These are phyloP conservation scores for Scaptomyza flava DNA, from an alignment of 2,888 invertebrate genomes.

Conservation along the genomic window DNA sequence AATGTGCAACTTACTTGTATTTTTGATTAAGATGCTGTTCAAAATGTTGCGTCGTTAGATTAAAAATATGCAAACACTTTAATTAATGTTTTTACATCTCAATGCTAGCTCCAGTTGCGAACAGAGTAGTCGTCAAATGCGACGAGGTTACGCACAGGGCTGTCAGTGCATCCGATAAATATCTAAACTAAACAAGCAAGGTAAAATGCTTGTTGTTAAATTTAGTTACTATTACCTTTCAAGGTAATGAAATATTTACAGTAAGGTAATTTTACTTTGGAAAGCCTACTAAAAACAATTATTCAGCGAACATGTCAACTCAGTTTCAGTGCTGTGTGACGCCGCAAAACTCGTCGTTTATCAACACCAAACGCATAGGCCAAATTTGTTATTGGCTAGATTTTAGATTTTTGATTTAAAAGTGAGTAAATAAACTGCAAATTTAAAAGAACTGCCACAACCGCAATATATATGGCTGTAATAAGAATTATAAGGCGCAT, in stretches of 20 bases:
- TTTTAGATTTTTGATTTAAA: slow-evolving; percentile 56
- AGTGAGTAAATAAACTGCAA: slow-evolving; percentile 54
- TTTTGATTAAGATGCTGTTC: slow-evolving; percentile 9
- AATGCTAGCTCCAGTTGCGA: slow-evolving; percentile 29
- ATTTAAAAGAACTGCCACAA: neutral
- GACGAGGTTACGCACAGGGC: slow-evolving; percentile 56
- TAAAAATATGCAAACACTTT: slow-evolving; percentile 35
- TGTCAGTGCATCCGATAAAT: slow-evolving; percentile 37
- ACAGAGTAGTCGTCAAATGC: slow-evolving; percentile 31
- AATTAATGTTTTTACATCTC: slow-evolving; percentile 55
- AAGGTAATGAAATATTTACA: no score
- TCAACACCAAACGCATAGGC: slow-evolving; percentile 54
- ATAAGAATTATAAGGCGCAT: no score
- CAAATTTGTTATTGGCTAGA: slow-evolving; percentile 67
- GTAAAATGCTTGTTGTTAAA: neutral
- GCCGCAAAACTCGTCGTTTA: slow-evolving; percentile 28
- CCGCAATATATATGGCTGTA: neutral
- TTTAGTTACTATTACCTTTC: no score
- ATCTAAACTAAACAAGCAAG: neutral
- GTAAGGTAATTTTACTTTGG: no score
- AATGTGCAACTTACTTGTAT: slow-evolving; percentile 36
- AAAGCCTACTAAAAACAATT: neutral
- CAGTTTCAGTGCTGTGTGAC: slow-evolving; percentile 20
- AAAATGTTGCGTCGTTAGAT: slow-evolving; percentile 9
- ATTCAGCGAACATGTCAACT: slow-evolving; percentile 22